Percentiles rank a stretch among this genome's conserved stretches.
Evolutionary conservation across 2,797 vertebrate genomes (phyloP).

Genomic region (Neostethus bicornis): DNA sequence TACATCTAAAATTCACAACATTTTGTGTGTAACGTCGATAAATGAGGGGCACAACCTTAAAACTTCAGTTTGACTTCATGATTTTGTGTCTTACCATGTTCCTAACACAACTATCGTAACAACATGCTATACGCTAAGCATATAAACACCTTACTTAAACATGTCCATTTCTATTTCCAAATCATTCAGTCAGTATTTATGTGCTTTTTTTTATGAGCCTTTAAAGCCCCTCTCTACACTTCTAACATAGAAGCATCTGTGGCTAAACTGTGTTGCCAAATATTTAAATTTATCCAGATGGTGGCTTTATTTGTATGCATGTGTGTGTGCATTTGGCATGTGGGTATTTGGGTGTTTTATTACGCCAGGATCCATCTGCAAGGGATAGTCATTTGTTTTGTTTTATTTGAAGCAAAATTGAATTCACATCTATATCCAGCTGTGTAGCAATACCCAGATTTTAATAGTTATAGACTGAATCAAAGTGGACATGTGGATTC

Average conservation of each 20-base stretch:
- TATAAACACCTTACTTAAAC: slow-evolving; percentile 4
- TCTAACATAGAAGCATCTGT: slow-evolving; percentile 52
- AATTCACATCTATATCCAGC: slow-evolving; percentile 3
- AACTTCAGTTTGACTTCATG: slow-evolving; percentile 19
- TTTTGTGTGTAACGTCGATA: no score
- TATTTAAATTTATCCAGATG: slow-evolving; percentile 60
- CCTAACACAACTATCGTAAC: slow-evolving; percentile 21
- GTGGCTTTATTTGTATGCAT: slow-evolving; percentile 36
- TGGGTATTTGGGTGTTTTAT: slow-evolving; percentile 17
- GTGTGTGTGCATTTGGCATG: slow-evolving; percentile 21
- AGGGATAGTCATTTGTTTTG: slow-evolving; percentile 2
- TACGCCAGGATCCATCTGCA: slow-evolving; percentile 21
- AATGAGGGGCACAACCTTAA: slow-evolving; percentile 45
- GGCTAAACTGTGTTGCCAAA: slow-evolving; percentile 47
- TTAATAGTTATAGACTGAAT: slow-evolving; percentile 27
- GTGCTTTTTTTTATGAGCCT: slow-evolving; percentile 22
- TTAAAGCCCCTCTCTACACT: slow-evolving; percentile 13
- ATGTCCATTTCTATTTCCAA: slow-evolving; percentile 2
- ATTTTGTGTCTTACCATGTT: slow-evolving; percentile 26
- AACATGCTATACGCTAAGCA: slow-evolving; percentile 19
- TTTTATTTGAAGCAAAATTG: neutral
- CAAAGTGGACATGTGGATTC: no score
- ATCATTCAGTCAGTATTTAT: slow-evolving; percentile 14
- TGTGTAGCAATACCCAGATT: slow-evolving; percentile 11
- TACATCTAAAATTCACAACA: no score